Base-by-base conservation (phyloP, 2,797 vertebrate species). In the Octomys mimax region DNA sequence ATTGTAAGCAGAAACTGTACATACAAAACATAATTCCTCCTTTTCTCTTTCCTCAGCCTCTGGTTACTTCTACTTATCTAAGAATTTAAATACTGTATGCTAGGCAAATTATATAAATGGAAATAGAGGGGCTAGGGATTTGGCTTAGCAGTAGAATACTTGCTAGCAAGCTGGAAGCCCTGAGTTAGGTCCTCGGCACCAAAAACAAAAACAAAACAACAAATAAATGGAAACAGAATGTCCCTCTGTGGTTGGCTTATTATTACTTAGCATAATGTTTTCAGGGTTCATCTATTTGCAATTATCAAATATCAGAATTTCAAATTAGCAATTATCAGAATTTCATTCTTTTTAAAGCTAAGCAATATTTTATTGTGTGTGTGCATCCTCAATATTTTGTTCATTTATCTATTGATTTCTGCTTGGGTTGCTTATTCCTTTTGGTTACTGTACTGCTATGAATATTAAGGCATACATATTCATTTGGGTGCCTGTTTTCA, bases 261-360 rank as follows among this genome's bases (percentile, higher is more conserved):
- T 94, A 28, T 95, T 61, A 92, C 6, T 78, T n/a, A 75, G 46
- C 61, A 79, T 71, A 68, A n/a, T 89, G 61, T 42, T 84, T 95
- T 90, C 54, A 77, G 78, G 73, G 28, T 89, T 96, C 36, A 87
- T 66, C 49, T 49, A n/a, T 54, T 28, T 59, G 46, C 33, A 42
- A 52, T 24, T n/a, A n/a, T n/a, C n/a, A n/a, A n/a, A n/a, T 90
- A 57, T 49, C 61, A 94, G 93, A 81, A 88, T 90, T 62, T 31
- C 24, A 26, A n/a, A n/a, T n/a, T 73, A 82, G 46, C 33, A 42
- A 52, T 24, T 90, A 57, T 49, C 61, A 94, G 93, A 81, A 88
- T 90, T 62, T 31, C 24, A 26, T 86, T 22, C 26, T 82, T 95
- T 95, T 64, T 46, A 92, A 92, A 49, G 18, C 49, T 52, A 61